Evolutionary conservation across 92 coral and sea anemone genomes (phyloP).

Genomic region (Heliopora coerulea): DNA sequence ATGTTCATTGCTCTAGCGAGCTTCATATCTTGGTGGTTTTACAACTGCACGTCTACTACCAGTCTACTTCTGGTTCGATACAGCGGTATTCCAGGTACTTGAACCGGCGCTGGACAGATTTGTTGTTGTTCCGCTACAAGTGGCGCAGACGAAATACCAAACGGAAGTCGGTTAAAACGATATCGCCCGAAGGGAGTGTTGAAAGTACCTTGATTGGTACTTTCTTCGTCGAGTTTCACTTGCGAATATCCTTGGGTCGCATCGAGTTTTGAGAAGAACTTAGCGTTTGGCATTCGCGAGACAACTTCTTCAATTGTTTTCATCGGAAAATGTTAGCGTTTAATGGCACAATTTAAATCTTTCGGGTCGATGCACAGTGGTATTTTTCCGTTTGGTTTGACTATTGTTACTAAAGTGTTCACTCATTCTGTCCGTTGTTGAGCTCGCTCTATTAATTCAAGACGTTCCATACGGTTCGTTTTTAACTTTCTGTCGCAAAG

Average conservation of each 20-base stretch:
- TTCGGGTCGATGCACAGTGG: conserved; percentile 3
- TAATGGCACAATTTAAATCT: conserved; percentile 16
- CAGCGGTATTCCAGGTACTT: no score
- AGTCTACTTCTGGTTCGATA: no score
- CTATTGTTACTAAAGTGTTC: conserved; percentile 3
- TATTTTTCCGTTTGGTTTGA: background rate
- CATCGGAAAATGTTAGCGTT: conserved; percentile 14
- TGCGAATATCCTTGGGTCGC: conserved; percentile 2
- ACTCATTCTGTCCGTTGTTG: background rate
- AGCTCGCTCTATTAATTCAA: background rate
- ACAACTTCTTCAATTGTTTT: conserved; percentile 14
- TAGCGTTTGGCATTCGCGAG: conserved; percentile 4
- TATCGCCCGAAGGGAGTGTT: conserved; percentile 26
- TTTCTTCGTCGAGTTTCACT: conserved; percentile 1
- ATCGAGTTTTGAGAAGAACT: conserved; percentile 9
- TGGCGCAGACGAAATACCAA: no score
- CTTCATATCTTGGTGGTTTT: no score
- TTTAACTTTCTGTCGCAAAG: background rate
- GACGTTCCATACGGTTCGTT: background rate
- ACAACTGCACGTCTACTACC: no score
- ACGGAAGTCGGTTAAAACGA: conserved; percentile 24
- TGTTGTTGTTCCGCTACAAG: no score
- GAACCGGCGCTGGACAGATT: no score
- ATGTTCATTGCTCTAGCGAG: no score
- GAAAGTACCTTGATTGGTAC: background rate